Evolutionary conservation across 2,797 vertebrate species (phyloP).

Genomic region (Cygnus olor): DNA sequence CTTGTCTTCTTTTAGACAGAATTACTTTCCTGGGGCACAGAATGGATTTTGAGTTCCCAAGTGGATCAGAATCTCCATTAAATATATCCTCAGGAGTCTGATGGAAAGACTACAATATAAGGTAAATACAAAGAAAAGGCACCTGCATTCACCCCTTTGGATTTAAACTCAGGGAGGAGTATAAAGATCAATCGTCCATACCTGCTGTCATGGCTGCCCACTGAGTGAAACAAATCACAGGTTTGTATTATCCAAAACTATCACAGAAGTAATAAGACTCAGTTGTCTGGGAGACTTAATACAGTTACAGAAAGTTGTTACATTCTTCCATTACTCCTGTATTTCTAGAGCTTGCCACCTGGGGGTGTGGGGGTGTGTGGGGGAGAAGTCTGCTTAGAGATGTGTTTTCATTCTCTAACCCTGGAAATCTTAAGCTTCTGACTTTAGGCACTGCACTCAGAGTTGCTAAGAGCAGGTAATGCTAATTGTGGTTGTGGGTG

Average conservation of each 20-base stretch:
- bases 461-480: neutral
- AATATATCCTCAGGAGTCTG: neutral
- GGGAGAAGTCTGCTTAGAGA: slow-evolving; percentile 73
- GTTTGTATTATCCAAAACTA: neutral
- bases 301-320: slow-evolving; percentile 59
- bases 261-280: neutral
- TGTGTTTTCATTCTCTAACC: slow-evolving; percentile 78
- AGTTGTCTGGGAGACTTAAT: slow-evolving; percentile 62
- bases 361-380: neutral
- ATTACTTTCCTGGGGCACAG: neutral
- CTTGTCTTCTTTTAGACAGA: neutral
- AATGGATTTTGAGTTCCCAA: neutral
- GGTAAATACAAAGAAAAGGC: neutral
- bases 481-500: neutral
- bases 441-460: neutral
- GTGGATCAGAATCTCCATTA: neutral
- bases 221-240: neutral
- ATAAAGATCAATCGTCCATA: neutral
- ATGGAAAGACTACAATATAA: neutral
- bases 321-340: slow-evolving; percentile 54
- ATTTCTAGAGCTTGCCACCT: slow-evolving; percentile 72
- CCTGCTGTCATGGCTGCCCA: neutral
- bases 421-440: slow-evolving; percentile 11
- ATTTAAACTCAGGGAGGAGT: neutral
- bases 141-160: neutral